Evolutionary conservation across 2,797 vertebrate species (phyloP).

Genomic region (Dermochelys coriacea): DNA sequence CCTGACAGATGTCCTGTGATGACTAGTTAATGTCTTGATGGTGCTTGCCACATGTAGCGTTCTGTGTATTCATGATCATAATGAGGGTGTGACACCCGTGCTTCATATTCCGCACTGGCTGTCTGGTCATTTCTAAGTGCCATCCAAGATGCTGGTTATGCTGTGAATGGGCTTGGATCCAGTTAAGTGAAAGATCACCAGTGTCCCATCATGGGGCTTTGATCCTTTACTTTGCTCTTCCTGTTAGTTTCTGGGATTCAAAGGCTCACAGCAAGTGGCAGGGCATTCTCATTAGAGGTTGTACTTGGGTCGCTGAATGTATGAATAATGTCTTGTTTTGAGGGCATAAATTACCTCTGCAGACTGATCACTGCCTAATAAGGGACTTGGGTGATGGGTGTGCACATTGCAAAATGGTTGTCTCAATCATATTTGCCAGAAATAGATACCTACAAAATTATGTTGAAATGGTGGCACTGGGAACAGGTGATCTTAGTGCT

Average conservation of each 20-base stretch:
- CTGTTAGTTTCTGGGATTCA: background rate
- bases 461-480: background rate
- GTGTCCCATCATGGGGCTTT: background rate
- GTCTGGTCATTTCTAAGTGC: rapidly evolving
- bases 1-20: background rate
- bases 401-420: background rate
- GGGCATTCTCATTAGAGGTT: background rate
- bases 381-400: background rate
- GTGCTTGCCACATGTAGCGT: background rate
- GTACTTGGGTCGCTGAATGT: background rate
- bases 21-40: background rate
- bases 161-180: background rate
- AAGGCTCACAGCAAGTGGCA: background rate
- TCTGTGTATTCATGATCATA: rapidly evolving
- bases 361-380: background rate
- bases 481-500: background rate
- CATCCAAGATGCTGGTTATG: background rate
- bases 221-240: background rate
- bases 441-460: background rate
- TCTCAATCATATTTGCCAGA: background rate
- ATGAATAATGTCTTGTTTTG: background rate
- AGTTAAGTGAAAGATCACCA: background rate
- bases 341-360: background rate
- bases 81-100: rapidly evolving
- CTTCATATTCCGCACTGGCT: background rate